Conservation (phyloP, 2,888 invertebrate genomes). For the Cybosia mesomella region DNA sequence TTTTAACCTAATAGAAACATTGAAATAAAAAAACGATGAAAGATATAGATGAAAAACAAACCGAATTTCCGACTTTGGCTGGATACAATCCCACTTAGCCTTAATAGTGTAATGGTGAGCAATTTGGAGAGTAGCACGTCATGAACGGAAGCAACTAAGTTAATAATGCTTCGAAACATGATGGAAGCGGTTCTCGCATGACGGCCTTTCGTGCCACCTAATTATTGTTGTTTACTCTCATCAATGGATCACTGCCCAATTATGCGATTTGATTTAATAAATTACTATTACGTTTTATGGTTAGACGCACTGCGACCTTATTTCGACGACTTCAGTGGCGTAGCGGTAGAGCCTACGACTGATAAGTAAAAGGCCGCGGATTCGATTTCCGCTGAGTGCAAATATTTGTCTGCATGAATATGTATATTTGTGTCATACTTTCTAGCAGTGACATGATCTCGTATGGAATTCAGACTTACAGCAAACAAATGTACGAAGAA, state of each 20-base stretch:
- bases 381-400: no score
- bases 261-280: slow-evolving; percentile 34
- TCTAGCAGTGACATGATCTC: no score
- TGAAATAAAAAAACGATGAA: slow-evolving; percentile 25
- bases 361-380: no score
- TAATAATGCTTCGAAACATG: slow-evolving; percentile 65
- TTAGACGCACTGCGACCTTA: not conserved
- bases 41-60: slow-evolving; percentile 35
- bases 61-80: slow-evolving; percentile 27
- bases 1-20: slow-evolving; percentile 25
- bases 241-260: slow-evolving; percentile 51
- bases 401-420: no score
- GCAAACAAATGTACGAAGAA: no score
- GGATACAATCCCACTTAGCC: slow-evolving; percentile 52
- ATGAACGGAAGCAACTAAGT: slow-evolving; percentile 60
- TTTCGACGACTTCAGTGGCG: no score
- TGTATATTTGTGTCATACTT: no score
- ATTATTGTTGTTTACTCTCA: slow-evolving; percentile 52
- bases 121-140: slow-evolving; percentile 53
- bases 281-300: not conserved
- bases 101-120: slow-evolving; percentile 53
- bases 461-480: no score
- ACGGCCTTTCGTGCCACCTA: slow-evolving; percentile 43
- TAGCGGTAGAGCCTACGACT: no score
- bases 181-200: slow-evolving; percentile 71